Conservation (phyloP, 2,888 invertebrate genomes). For the Biston betularia region DNA sequence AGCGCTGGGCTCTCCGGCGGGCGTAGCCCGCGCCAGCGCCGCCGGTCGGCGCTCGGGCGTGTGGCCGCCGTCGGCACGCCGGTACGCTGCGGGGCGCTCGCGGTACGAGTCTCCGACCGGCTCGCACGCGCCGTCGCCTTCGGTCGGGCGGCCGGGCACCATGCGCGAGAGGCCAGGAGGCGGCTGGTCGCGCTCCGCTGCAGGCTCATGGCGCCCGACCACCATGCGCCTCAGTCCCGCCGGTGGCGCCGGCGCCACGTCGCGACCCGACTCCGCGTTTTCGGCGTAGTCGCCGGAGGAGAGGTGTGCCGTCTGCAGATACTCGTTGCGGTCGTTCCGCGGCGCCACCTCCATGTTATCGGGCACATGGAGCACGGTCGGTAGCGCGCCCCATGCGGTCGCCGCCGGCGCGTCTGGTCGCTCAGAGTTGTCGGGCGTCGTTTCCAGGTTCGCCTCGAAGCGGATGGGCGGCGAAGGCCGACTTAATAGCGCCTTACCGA, state of each 20-base stretch:
- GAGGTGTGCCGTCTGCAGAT: constrained; percentile 91
- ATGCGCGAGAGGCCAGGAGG: constrained; percentile 83
- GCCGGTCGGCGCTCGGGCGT: constrained; percentile 78
- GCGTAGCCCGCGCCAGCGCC: constrained; percentile 75
- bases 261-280: constrained; percentile 74
- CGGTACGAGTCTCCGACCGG: constrained; percentile 69
- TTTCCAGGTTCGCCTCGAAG: constrained; percentile 88
- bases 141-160: constrained; percentile 83
- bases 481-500: constrained; percentile 44
- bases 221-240: constrained; percentile 89
- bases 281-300: constrained; percentile 87
- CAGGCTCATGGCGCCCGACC: constrained; percentile 87
- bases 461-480: constrained; percentile 62
- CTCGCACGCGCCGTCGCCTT: constrained; percentile 68
- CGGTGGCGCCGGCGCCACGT: constrained; percentile 83
- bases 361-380: constrained; percentile 67
- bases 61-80: constrained; percentile 79
- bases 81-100: constrained; percentile 71
- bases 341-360: constrained; percentile 88
- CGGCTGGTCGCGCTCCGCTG: constrained; percentile 77
- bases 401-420: constrained; percentile 83
- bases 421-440: constrained; percentile 89
- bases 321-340: constrained; percentile 90
- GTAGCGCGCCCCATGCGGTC: constrained; percentile 54
- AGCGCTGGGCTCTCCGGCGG: constrained; percentile 87